Evolutionary conservation across 2,888 invertebrate species (phyloP), one percentile per base, ranked within the genome.

Genomic region (Lycia hirtaria): DNA sequence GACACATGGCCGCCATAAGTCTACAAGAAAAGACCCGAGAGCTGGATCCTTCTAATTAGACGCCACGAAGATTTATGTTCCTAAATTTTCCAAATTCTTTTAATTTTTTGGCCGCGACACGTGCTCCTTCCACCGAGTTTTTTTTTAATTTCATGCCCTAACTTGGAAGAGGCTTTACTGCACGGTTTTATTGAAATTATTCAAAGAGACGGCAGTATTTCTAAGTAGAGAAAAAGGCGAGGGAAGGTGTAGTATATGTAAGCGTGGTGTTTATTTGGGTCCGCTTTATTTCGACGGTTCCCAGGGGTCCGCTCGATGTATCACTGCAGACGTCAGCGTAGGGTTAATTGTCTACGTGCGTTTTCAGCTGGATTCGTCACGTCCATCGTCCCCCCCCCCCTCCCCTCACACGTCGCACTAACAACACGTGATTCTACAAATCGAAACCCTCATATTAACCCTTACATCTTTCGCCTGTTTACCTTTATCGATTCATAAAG

Each of bases 331-430:
- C 84, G 85, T 82, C 84, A 85, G 82, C 81, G 68, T 69, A 58
- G 76, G 75, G 85, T 85, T 88, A 88, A 88, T 88, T 87, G 86
- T 81, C 83, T 87, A 87, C 88, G 88, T 87, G 87, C 84, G 86
- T 83, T 86, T 83, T 81, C 81, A 83, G 77, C 77, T 70, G 81
- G 81, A 82, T 81, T 80, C 80, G 84, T 85, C 85, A 86, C 88
- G 87, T 87, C 76, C 81, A 55, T 65, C 67, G 68, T 70, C 71
- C 69, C 67, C 69, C 65, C 68, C 67, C 70, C 69, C 65, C 59
- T 62, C 57, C 64, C 38, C 59, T 44, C 53, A 64, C 50, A 65
- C 33, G 40, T 48, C 22, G 40, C 68, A 71, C 76, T 78, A 75
- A 77, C 76, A 78, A 77, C n/a, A 80, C 75, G 73, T 75, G 65